phyloP scores from a whole-genome alignment of 2,888 invertebrate genomes.

The Pyrrhia umbra region DNA sequence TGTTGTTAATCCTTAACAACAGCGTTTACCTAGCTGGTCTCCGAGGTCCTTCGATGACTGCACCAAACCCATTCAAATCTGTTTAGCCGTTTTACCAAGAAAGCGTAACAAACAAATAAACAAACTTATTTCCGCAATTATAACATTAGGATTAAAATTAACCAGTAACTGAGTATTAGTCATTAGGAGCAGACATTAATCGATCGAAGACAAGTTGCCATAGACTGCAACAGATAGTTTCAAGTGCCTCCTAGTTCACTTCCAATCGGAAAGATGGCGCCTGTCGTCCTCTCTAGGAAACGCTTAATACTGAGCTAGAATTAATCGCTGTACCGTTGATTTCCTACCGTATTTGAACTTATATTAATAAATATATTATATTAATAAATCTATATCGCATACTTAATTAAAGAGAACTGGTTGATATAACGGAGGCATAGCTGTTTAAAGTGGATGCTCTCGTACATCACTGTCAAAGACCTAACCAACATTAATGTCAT shows the following conservation, averaged over 20 bases:
- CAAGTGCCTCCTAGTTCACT: slow-evolving; percentile 34
- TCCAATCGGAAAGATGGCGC: slow-evolving; percentile 44
- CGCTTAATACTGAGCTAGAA: slow-evolving; percentile 38
- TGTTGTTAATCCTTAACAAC: too few species aligned
- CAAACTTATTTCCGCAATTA: too few species aligned
- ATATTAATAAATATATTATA: slow-evolving; percentile 51
- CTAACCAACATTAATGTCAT: neutral
- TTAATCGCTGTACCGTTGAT: slow-evolving; percentile 38
- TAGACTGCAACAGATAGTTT: slow-evolving; percentile 15
- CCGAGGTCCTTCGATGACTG: too few species aligned
- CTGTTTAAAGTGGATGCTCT: slow-evolving; percentile 20
- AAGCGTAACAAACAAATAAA: too few species aligned
- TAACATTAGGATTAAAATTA: too few species aligned
- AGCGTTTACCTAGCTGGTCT: too few species aligned
- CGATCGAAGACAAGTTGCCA: slow-evolving; percentile 20
- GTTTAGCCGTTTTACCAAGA: too few species aligned
- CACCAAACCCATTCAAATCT: too few species aligned
- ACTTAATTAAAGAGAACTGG: slow-evolving; percentile 46
- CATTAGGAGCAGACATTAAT: slow-evolving; percentile 36
- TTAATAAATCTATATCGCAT: slow-evolving; percentile 49
- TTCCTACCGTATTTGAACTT: slow-evolving; percentile 46
- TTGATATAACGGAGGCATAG: slow-evolving; percentile 30
- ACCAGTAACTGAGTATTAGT: slow-evolving; percentile 17
- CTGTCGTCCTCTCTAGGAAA: slow-evolving; percentile 33
- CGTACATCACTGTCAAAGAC: neutral